These are phyloP conservation scores for Criorhina ranunculi DNA, from an alignment of 2,888 invertebrate genomes.

Conservation along the genomic window DNA sequence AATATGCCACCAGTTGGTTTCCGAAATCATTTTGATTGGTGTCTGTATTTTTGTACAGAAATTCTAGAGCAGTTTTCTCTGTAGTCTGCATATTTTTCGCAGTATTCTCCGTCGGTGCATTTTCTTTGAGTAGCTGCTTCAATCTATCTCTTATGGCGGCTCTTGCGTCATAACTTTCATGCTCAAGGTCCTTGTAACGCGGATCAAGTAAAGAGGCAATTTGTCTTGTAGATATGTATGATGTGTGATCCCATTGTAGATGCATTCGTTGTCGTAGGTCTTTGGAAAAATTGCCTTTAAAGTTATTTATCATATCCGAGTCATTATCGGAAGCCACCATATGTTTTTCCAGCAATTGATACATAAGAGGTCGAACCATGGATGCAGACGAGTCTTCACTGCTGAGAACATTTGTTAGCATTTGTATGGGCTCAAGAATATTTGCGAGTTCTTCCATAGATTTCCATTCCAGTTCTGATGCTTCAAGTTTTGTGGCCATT, in stretches of 20 bases:
- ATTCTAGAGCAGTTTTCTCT: no score
- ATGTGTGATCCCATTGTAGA: constrained; percentile 8
- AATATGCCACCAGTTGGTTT: no score
- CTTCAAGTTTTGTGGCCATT: constrained; percentile 11
- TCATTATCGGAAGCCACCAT: constrained; percentile 20
- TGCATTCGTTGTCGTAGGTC: constrained; percentile 17
- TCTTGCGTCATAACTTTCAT: no score
- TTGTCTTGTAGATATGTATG: constrained; percentile 23
- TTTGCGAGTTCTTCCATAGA: constrained; percentile 33
- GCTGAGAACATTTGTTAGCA: constrained; percentile 16
- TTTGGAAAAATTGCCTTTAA: constrained; percentile 23
- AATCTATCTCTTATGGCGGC: no score
- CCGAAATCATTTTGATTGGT: no score
- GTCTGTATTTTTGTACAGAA: no score
- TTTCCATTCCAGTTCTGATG: constrained; percentile 21
- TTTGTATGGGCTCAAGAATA: constrained; percentile 18
- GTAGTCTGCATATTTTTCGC: no score
- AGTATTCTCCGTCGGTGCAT: no score
- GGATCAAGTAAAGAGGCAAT: no score
- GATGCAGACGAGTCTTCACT: constrained; percentile 4
- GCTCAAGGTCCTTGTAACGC: no score
- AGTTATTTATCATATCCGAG: constrained; percentile 8
- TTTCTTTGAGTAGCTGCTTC: no score
- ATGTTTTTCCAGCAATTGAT: constrained; percentile 13
- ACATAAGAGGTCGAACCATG: no score